phyloP scores from a whole-genome alignment of 2,113 vertebrate genomes.

The Hiodon tergisus region DNA sequence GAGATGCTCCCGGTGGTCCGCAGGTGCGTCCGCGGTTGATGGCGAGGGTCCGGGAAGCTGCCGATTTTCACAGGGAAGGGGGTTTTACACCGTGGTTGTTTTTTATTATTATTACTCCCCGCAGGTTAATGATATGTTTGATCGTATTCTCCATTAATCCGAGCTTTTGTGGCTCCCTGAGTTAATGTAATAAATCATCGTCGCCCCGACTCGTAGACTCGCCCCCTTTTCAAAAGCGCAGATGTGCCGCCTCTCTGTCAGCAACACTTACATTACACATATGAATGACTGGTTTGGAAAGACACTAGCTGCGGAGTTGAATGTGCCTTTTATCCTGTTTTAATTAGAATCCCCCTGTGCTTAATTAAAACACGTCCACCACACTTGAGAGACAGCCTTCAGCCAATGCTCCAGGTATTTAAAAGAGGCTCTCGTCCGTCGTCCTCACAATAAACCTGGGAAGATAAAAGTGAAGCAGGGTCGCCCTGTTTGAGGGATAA shows the following conservation, averaged over 20 bases:
- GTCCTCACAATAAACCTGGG: conserved; percentile 27
- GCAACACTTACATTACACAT: conserved; percentile 49
- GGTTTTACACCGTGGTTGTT: background rate
- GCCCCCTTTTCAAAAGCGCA: conserved; percentile 48
- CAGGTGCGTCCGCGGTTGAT: too few relatives aligned
- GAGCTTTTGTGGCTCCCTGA: conserved; percentile 27
- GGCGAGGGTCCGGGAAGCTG: too few relatives aligned
- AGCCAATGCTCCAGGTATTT: conserved; percentile 46
- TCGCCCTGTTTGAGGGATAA: background rate
- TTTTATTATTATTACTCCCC: too few relatives aligned
- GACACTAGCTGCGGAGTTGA: conserved; percentile 36
- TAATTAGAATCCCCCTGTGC: conserved; percentile 55
- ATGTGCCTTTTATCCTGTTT: conserved; percentile 47
- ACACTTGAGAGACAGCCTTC: conserved; percentile 47
- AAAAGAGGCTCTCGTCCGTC: conserved; percentile 24
- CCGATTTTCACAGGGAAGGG: background rate
- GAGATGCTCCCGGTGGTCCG: too few relatives aligned
- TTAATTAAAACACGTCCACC: conserved; percentile 58
- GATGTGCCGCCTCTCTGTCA: conserved; percentile 40
- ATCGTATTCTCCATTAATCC: conserved; percentile 44
- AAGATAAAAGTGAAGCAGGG: background rate
- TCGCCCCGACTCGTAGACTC: conserved; percentile 2
- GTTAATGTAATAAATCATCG: conserved; percentile 34
- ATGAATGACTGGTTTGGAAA: conserved; percentile 51
- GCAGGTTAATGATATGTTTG: conserved; percentile 46